Evolutionary conservation across 1,140 invertebrate genomes (phyloP).

Genomic region (Scylla paramamosain): DNA sequence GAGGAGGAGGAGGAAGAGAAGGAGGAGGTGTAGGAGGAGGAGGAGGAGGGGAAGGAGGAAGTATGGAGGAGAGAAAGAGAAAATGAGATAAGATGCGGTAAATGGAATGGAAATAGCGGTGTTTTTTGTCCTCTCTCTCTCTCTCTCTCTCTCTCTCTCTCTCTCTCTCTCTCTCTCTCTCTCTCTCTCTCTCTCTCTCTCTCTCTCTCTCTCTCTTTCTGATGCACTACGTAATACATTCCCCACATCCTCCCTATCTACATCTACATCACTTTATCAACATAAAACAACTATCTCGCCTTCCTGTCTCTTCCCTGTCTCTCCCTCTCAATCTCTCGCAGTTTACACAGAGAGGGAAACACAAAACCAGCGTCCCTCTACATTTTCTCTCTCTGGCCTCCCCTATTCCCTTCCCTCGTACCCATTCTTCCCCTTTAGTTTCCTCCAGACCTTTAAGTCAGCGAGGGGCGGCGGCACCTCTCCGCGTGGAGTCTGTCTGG

Average conservation of each 20-base stretch:
- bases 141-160: slow-evolving; percentile 58
- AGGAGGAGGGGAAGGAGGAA: too few relatives aligned
- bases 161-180: slow-evolving; percentile 51
- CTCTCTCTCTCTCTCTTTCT: slow-evolving; percentile 36
- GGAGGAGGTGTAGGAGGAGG: too few relatives aligned
- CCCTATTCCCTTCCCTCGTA: not conserved
- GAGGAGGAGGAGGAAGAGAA: too few relatives aligned
- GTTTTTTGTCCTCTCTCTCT: slow-evolving; percentile 11
- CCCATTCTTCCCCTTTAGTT: not conserved
- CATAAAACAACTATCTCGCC: too few relatives aligned
- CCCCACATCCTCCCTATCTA: too few relatives aligned
- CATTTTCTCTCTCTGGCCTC: not conserved
- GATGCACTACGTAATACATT: too few relatives aligned
- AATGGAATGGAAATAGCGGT: too few relatives aligned
- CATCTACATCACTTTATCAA: too few relatives aligned
- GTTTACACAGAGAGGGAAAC: not conserved
- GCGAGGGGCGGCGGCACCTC: not conserved
- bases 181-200: slow-evolving; percentile 40
- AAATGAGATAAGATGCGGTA: too few relatives aligned
- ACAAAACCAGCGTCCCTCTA: not conserved
- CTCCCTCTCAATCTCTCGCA: too few relatives aligned
- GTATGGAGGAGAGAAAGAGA: too few relatives aligned
- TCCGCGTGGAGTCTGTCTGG: too few relatives aligned
- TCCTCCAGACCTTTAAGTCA: not conserved
- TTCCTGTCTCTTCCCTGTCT: slow-evolving; percentile 54